phyloP scores from a whole-genome alignment of 2,888 invertebrate species.

The Thymelicus lineola region DNA sequence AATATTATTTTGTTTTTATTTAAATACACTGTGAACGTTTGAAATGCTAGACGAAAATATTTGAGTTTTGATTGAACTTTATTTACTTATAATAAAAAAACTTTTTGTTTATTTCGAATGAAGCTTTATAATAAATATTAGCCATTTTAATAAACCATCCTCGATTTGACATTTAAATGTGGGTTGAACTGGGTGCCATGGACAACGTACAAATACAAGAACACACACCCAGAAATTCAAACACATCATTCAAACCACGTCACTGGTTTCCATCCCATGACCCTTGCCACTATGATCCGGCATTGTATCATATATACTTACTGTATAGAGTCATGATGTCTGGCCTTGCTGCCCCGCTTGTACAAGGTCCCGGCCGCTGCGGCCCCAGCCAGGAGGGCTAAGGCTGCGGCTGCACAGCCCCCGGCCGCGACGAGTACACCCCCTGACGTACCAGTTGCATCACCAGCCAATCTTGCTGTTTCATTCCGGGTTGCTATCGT shows the following conservation, averaged over 20 bases:
- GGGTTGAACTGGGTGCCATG: no score
- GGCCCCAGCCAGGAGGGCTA: constrained; percentile 87
- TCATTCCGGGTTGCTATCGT: constrained; percentile 88
- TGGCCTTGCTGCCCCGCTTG: constrained; percentile 87
- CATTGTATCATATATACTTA: constrained; percentile 72
- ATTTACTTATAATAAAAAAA: neutral
- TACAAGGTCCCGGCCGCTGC: constrained; percentile 89
- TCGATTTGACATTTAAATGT: no score
- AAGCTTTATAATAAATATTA: no score
- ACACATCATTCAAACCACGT: no score
- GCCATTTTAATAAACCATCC: no score
- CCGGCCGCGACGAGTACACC: constrained; percentile 92
- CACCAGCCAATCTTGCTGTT: constrained; percentile 89
- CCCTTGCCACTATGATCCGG: no score
- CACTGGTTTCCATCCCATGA: no score
- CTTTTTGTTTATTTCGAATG: neutral
- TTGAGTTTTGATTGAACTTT: neutral
- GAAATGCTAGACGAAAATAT: neutral
- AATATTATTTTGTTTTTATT: constrained; percentile 19
- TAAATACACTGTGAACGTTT: neutral
- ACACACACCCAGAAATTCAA: no score
- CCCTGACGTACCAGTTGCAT: constrained; percentile 86
- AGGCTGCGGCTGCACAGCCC: constrained; percentile 91
- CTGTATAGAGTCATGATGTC: constrained; percentile 89
- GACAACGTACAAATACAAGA: no score